Evolutionary conservation across 2,113 vertebrate species (phyloP).

Genomic region (Emydura subglobosa): DNA sequence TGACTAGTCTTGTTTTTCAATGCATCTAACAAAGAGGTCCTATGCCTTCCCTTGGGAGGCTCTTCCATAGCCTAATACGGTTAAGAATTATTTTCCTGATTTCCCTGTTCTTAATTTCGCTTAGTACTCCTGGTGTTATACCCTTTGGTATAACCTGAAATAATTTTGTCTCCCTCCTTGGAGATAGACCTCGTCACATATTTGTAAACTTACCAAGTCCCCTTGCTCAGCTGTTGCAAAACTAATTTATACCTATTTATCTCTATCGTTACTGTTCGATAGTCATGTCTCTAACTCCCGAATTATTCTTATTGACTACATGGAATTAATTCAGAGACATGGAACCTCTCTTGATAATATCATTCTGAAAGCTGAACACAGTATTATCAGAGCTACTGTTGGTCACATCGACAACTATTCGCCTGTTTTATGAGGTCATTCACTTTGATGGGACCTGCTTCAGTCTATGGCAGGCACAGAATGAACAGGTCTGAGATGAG

Average conservation of each 20-base stretch:
- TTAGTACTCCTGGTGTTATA: neutral
- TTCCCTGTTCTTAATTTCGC: neutral
- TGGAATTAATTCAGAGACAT: neutral
- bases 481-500: neutral
- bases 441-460: neutral
- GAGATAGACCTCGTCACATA: neutral
- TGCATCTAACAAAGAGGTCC: neutral
- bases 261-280: neutral
- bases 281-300: neutral
- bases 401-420: neutral
- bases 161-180: neutral
- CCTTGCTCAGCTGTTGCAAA: neutral
- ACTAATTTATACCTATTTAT: neutral
- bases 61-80: neutral
- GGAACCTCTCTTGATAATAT: neutral
- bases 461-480: neutral
- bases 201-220: neutral
- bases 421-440: neutral
- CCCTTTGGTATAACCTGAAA: neutral
- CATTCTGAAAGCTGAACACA: neutral
- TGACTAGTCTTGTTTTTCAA: neutral
- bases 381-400: neutral
- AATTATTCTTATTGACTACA: neutral
- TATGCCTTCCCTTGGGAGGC: neutral
- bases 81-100: neutral